Evolutionary conservation across 2,888 invertebrate species (phyloP), one percentile per base, ranked within the genome.

Genomic region (Nematopogon swammerdamellus): DNA sequence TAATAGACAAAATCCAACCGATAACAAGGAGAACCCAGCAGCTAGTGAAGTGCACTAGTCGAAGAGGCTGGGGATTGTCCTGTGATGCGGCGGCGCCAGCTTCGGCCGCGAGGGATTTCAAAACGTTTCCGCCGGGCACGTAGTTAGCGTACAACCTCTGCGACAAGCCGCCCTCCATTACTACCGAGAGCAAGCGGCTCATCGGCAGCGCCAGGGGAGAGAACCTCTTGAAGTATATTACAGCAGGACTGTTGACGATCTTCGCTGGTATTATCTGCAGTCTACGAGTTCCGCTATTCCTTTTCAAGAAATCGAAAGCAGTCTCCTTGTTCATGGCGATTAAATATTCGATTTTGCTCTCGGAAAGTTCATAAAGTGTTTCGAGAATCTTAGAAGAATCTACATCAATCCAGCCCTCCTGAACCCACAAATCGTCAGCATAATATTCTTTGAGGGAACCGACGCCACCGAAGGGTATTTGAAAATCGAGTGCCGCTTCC

Each of bases 231-330:
- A 64, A 65, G 56, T 63, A 69, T 46, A 72, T 60, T 10, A 67
- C 70, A 1, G 62, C 61, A 2, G 70, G 70, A 54, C 65, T 69
- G 44, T 62, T 66, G 0, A 68, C 59, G 47, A 71, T 68, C 49
- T 69, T 69, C 16, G 64, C 56, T 1, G 68, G 65, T 47, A 72
- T 57, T 19, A 70, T 65, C 53, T 71, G 68, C 29, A 71, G 36
- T 10, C 53, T 54, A 45, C 59, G 61, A 1, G 56, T 51, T 1
- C 63, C 64, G n/a, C 62, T 64, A 43, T 58, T 56, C 36, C 60
- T 55, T 47, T 62, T 53, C 17, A 68, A 52, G 51, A 62, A 57
- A 30, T 64, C 58, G 20, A 62, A 53, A 29, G 67, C 56, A 8
- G 59, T 55, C 43, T 63, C 65, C 44, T 61, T 66, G 48, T 63